Conservation (phyloP, 2,113 vertebrate species). For the Crypturellus undulatus region DNA sequence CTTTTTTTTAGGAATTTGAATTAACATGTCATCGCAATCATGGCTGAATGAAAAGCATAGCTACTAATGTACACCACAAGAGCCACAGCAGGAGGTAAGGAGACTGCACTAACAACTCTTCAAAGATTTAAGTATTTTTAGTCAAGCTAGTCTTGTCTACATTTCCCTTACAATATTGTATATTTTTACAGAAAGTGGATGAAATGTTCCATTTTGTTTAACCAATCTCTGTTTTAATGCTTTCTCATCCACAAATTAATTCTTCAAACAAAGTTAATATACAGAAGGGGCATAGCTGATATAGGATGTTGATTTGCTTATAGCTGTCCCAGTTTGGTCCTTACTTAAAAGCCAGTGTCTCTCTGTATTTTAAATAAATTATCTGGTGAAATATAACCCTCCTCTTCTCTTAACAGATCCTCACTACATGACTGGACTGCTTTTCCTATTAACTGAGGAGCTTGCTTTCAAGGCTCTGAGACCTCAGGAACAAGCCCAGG, state of each 20-base stretch:
- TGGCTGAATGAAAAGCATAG: not conserved
- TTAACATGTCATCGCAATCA: not conserved
- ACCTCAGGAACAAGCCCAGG: not conserved
- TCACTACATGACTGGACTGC: not conserved
- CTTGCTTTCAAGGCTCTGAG: not conserved
- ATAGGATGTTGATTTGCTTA: not conserved
- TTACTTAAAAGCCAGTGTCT: not conserved
- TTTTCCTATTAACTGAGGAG: not conserved
- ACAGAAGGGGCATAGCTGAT: not conserved
- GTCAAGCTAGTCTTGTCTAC: not conserved
- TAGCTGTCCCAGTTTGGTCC: not conserved
- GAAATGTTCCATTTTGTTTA: not conserved
- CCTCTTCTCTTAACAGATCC: not conserved
- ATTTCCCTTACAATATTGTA: not conserved
- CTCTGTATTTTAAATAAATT: not conserved
- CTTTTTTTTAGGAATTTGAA: constrained; percentile 6
- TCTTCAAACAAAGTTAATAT: not conserved
- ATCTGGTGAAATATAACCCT: not conserved
- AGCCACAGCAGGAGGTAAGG: not conserved
- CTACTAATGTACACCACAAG: not conserved
- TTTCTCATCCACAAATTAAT: not conserved
- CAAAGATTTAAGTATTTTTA: not conserved
- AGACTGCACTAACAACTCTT: not conserved
- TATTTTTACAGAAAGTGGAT: not conserved
- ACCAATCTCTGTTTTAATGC: not conserved